Evolutionary conservation across 2,113 vertebrate genomes (phyloP), one percentile per base, ranked within the genome.

Genomic region (Istiophorus platypterus): DNA sequence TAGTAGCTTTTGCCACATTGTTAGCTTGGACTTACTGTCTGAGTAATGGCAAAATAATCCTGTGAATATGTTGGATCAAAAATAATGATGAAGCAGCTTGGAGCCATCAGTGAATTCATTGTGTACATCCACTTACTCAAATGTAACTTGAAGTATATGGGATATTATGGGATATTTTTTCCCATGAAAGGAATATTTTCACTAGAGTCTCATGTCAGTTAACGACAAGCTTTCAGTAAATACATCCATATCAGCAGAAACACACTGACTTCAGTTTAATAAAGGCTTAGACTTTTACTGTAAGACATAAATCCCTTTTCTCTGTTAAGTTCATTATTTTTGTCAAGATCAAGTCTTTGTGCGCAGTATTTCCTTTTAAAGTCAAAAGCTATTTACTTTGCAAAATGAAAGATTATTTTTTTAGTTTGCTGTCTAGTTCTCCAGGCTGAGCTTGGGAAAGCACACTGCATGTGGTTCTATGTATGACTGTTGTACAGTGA

Each of bases 401-500:
- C 41, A 65, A 75, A 71, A 47, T 57, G 26, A 72, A 82, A 65
- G 31, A 41, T 86, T 86, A 62, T 83, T 80, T 88, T 76, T 90
- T 85, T 62, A 76, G 80, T 78, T 85, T 59, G 41, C 51, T 75
- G n/a, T 80, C 34, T 27, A 45, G 70, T 67, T 81, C 22, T 78
- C 26, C 56, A 76, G 64, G 80, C 66, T 49, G 78, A 76, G 67
- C 51, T 80, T 84, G 68, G 58, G 49, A 68, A 86, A 82, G 64
- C 72, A 85, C 67, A 88, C 41, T 83, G 87, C 87, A 91, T 91
- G 91, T 72, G 64, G 76, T 85, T 91, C 22, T 90, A n/a, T 81
- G 69, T 87, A 81, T 49, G 59, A 83, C 39, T 85, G 61, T 68
- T 84, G 87, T 90, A 89, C 82, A 89, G 83, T 93, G 70, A 77